Conservation (phyloP, 2,888 invertebrate genomes). For the Megaustenia siamemsis region DNA sequence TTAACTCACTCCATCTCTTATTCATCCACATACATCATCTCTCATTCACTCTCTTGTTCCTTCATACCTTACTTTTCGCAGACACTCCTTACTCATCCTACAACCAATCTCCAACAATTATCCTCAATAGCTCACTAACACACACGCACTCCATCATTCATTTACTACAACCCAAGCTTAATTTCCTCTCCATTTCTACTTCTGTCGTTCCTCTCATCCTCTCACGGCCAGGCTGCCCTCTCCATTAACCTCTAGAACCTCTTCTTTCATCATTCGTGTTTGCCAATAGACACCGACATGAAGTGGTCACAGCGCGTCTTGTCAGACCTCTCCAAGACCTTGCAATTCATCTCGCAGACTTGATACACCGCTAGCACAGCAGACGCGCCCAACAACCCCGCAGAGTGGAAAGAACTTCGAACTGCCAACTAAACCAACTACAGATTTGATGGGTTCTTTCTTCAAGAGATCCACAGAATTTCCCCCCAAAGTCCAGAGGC, state of each 20-base stretch:
- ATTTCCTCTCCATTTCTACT: slow-evolving; percentile 1
- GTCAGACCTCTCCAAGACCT: slow-evolving; percentile 22
- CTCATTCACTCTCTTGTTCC: too few relatives aligned
- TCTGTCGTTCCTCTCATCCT: background rate
- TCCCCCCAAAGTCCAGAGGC: slow-evolving; percentile 2
- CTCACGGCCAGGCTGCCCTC: slow-evolving; percentile 10
- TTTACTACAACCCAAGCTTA: background rate
- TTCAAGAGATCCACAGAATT: background rate
- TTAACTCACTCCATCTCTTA: too few relatives aligned
- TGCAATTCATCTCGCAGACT: slow-evolving; percentile 20
- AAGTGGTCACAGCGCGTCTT: slow-evolving; percentile 26
- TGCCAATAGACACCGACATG: slow-evolving; percentile 31
- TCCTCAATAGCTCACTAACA: background rate
- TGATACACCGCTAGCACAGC: slow-evolving; percentile 6
- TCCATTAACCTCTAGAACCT: slow-evolving; percentile 28
- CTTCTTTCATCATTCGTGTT: slow-evolving; percentile 35
- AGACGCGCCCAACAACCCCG: background rate
- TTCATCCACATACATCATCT: too few relatives aligned
- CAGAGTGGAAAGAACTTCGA: background rate
- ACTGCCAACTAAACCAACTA: slow-evolving; percentile 25
- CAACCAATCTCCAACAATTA: background rate
- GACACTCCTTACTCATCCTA: background rate
- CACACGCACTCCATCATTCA: slow-evolving; percentile 14
- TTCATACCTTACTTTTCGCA: background rate
- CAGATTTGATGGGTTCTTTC: slow-evolving; percentile 8